Base-by-base conservation (phyloP, 2,888 invertebrate genomes). In the Folsomia manolachei region DNA sequence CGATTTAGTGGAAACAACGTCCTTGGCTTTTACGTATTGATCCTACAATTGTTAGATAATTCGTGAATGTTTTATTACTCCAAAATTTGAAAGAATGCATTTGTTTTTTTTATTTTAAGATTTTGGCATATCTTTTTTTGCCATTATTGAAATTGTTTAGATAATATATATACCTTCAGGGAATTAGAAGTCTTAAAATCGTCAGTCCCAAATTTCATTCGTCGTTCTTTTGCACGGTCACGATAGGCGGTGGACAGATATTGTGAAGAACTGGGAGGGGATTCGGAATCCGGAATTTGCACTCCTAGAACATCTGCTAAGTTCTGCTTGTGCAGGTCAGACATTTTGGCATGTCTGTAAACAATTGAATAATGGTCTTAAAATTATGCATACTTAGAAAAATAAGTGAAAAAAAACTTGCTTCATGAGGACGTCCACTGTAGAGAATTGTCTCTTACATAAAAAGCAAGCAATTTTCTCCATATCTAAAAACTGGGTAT, bases 371-470 rank as follows among this genome's bases (percentile, higher is more conserved):
- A 27, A 27, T 27, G 39, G 4, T 9, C 4, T 39, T 39, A 39
- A 39, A 39, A 39, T 39, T 39, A 39, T 9, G 7, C 39, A 39
- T 39, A 39, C 7, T 4, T 9, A 4, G 14, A 39, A 14, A 39
- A 9, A 39, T 39, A 39, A 9, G 14, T 39, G 39, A 39, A 9
- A 39, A 39, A 39, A 39, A 26, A 69, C 79, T 77, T 78, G 83
- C 82, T 83, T 94, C 11, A 89, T 88, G 18, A 99, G 86, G 0
- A 93, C 92, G 73, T 98, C 98, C 65, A 89, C 88, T 21, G 92
- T 94, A 1, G 93, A 92, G 83, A 99, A 96, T 83, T 95, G 94
- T 66, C 99, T 87, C 84, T 97, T 97, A 83, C 99, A 99, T 14
- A 99, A 86, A 24, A 97, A 86, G 83, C 99, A 99, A 0, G 96